Percentiles rank a stretch among this genome's conserved stretches.
Evolutionary conservation across 2,888 invertebrate species (phyloP).

Genomic region (Cheilosia vulpina): DNA sequence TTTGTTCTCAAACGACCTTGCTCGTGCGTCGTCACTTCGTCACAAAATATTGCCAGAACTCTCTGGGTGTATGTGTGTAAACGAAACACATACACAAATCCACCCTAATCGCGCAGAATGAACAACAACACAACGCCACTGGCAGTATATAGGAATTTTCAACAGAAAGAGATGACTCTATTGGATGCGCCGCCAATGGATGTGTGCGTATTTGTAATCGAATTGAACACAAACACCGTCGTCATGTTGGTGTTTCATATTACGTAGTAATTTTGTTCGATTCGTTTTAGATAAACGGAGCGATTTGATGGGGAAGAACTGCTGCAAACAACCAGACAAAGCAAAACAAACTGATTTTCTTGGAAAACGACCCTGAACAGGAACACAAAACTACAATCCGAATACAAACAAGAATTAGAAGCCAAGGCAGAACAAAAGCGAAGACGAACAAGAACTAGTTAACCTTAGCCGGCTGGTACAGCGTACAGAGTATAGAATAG

Average conservation of each 20-base stretch:
- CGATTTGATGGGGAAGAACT: conserved; percentile 24
- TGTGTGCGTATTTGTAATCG: conserved; percentile 1
- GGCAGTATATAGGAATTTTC: conserved; percentile 45
- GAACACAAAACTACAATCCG: not conserved
- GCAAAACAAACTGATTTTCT: conserved; percentile 34
- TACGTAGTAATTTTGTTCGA: conserved; percentile 56
- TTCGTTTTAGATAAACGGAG: conserved; percentile 44
- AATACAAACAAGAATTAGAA: conserved; percentile 29
- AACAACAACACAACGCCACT: conserved; percentile 23
- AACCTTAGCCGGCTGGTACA: not conserved
- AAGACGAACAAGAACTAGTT: not conserved
- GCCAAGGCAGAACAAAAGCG: conserved; percentile 21
- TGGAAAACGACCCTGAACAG: conserved; percentile 36
- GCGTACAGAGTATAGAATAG: not conserved
- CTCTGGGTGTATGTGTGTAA: not conserved
- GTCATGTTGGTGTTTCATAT: conserved; percentile 14
- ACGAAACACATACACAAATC: conserved; percentile 36
- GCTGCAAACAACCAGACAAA: conserved; percentile 3
- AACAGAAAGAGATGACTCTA: conserved; percentile 67
- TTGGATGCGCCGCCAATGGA: not conserved
- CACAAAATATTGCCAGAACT: conserved; percentile 36
- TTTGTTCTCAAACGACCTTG: conserved; percentile 84
- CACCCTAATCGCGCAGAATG: conserved; percentile 34
- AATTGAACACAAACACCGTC: conserved; percentile 14
- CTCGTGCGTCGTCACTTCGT: conserved; percentile 77